phyloP scores from a whole-genome alignment of 1,140 invertebrate species.

The Lordiphosa collinella region DNA sequence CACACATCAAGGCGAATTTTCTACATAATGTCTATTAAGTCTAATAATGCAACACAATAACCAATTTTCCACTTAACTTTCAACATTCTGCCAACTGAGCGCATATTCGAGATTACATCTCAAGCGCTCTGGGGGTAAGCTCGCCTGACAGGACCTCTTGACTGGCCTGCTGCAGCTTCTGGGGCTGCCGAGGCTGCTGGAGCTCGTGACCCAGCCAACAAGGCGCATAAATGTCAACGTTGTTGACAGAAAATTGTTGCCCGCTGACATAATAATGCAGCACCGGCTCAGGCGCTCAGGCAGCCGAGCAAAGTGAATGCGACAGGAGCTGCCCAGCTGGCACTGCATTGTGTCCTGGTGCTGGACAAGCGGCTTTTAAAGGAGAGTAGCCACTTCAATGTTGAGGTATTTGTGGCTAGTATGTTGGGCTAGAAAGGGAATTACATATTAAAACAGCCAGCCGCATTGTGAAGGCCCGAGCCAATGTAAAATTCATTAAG shows the following conservation, averaged over 20 bases:
- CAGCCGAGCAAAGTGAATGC: conserved; percentile 42
- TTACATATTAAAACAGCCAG: background rate
- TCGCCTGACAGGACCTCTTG: conserved; percentile 29
- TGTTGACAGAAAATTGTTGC: conserved; percentile 65
- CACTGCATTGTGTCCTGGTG: conserved; percentile 27
- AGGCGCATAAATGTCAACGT: conserved; percentile 68
- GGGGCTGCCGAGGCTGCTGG: background rate
- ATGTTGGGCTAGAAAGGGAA: background rate
- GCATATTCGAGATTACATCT: conserved; percentile 42
- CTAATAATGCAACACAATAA: conserved; percentile 62
- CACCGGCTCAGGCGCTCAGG: conserved; percentile 21
- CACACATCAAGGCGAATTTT: background rate
- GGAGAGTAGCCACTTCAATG: conserved; percentile 11
- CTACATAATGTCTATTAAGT: conserved; percentile 47
- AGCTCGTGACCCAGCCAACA: conserved; percentile 22
- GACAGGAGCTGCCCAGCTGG: conserved; percentile 21
- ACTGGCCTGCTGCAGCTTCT: conserved; percentile 12
- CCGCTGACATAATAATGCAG: conserved; percentile 62
- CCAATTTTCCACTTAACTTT: conserved; percentile 67
- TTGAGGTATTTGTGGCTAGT: conserved; percentile 3
- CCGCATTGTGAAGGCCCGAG: background rate
- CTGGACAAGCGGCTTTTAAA: conserved; percentile 4
- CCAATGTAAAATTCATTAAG: background rate
- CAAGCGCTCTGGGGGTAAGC: conserved; percentile 15
- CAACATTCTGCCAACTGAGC: conserved; percentile 27